A percentile compares a stretch with the other conserved stretches of the same genome.
These are phyloP conservation scores for Loriculus beryllinus DNA, from an alignment of 2,797 vertebrate species.

Conservation along the genomic window DNA sequence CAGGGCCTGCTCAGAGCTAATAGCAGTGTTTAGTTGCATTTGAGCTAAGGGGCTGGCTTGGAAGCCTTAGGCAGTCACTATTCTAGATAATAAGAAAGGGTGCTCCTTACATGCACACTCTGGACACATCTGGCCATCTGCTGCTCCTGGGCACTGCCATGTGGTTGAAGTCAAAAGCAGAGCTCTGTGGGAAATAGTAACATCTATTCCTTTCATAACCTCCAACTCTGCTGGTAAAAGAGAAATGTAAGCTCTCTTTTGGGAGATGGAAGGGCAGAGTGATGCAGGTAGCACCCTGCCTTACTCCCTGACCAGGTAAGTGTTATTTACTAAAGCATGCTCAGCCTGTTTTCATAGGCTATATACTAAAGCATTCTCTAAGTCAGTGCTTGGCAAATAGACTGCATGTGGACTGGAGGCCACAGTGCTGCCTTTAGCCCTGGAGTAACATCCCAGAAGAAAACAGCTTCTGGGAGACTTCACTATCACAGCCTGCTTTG, in stretches of 20 bases:
- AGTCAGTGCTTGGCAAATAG: background rate
- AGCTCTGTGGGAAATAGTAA: background rate
- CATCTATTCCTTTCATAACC: background rate
- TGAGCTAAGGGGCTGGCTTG: background rate
- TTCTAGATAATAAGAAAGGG: background rate
- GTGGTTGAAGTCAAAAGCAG: background rate
- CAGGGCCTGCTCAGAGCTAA: constrained; percentile 8
- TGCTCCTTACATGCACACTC: background rate
- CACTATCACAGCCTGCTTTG: background rate
- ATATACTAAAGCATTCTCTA: background rate
- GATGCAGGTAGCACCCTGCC: background rate
- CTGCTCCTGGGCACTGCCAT: background rate
- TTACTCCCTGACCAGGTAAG: background rate
- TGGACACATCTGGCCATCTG: constrained; percentile 13
- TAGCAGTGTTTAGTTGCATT: background rate
- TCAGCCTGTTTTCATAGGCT: background rate
- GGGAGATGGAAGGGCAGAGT: background rate
- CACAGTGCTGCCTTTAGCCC: background rate
- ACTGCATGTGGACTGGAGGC: background rate
- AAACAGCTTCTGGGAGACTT: background rate
- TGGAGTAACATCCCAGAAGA: background rate
- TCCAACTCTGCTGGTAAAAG: background rate
- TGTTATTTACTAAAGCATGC: background rate
- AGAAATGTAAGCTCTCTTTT: background rate
- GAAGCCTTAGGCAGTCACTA: background rate